Evolutionary conservation across 2,888 invertebrate species (phyloP), one percentile per base, ranked within the genome.

Genomic region (Lacanobia oleracea): DNA sequence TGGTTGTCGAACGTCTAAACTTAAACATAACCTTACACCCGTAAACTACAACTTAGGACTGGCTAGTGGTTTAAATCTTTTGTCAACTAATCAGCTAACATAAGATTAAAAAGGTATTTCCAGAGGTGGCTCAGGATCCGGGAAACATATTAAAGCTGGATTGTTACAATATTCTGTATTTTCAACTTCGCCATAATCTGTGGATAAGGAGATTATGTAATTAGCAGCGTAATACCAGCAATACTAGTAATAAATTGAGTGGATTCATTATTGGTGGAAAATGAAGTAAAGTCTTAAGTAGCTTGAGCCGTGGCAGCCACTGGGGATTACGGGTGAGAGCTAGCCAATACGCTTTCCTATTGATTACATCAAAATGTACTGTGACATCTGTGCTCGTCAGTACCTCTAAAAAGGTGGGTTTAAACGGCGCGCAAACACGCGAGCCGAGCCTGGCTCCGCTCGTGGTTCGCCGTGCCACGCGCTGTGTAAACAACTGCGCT

Each of bases 131-230:
- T 43, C 10, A 43, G 14, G 45, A 9, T 45, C 3, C 14, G 10
- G 14, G 45, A 3, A 45, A 45, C 45, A 48, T 7, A 16, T 48
- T n/a, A n/a, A n/a, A 40, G 37, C 23, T 50, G 6, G 53, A 5
- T 14, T 0, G n/a, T 43, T 68, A 16, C 48, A 37, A 33, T 60
- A 43, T 16, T 14, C 21, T 2, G 18, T 23, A 21, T 18, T 67
- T 10, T n/a, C 7, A 16, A 18, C 16, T 23, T 6, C 45, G 9
- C 21, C 16, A 45, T 23, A 33, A 40, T 56, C 64, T 63, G 54
- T 33, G 40, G 40, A 10, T 54, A 73, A 73, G 21, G 21, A 23
- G 27, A 63, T 43, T n/a, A 61, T 12, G 12, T 33, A 23, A 72
- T 40, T 10, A n/a, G 16, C 8, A 50, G n/a, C n/a, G n/a, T 21